These are phyloP conservation scores for Trichosurus vulpecula DNA, from an alignment of 2,797 vertebrate genomes.

Conservation along the genomic window DNA sequence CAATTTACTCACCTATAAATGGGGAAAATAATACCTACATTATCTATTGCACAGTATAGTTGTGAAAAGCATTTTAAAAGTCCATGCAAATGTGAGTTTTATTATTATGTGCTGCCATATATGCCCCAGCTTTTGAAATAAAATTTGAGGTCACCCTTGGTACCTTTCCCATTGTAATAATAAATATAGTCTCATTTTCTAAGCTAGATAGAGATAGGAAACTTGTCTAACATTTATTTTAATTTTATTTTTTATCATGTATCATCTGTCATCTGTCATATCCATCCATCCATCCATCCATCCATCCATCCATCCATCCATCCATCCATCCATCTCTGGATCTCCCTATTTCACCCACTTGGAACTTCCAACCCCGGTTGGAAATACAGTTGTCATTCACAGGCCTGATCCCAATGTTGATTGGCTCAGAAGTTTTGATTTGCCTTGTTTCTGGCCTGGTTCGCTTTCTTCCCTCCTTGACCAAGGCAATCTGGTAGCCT, in stretches of 20 bases:
- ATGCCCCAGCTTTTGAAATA: not conserved
- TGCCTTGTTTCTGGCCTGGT: not conserved
- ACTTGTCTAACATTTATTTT: not conserved
- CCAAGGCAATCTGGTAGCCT: not conserved
- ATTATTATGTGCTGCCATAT: not conserved
- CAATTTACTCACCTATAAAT: not conserved
- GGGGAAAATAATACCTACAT: not conserved
- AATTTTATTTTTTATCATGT: not conserved
- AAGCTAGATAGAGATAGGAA: not conserved
- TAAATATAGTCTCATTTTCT: not conserved
- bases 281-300: no score
- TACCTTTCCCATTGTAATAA: not conserved
- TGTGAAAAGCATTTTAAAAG: not conserved
- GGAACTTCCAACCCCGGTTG: not conserved
- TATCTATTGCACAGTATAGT: not conserved
- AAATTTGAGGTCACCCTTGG: not conserved
- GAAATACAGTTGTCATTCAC: not conserved
- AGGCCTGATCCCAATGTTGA: not conserved
- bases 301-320: no score
- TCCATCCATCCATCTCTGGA: not conserved
- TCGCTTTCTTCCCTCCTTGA: not conserved
- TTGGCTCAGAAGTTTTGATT: not conserved
- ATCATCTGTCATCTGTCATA: no score
- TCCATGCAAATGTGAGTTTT: not conserved
- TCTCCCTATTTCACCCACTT: not conserved